phyloP scores from a whole-genome alignment of 2,113 vertebrate genomes.

The Rissa tridactyla region DNA sequence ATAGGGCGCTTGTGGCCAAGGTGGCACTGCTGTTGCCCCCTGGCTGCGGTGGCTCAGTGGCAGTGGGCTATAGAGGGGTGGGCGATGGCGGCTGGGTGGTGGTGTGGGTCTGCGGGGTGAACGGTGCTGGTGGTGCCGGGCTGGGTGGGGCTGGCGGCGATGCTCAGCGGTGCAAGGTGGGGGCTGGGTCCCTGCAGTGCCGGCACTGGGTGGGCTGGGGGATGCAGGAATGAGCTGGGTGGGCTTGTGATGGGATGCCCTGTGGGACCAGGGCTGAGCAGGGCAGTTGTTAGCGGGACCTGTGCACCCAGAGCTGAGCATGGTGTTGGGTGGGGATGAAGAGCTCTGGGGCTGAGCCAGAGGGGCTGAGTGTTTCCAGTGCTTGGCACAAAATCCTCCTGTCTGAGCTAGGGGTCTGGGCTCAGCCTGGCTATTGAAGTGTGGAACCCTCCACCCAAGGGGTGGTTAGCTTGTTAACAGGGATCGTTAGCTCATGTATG shows the following conservation, averaged over 20 bases:
- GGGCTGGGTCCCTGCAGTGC: fast-evolving
- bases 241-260: neutral
- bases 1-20: fast-evolving
- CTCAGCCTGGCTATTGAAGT: neutral
- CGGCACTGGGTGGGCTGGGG: fast-evolving
- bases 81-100: fast-evolving
- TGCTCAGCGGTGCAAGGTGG: neutral
- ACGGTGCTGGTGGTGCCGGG: fast-evolving
- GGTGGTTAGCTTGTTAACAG: too few relatives aligned
- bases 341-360: neutral
- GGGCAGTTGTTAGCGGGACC: neutral
- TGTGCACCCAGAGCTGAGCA: fast-evolving
- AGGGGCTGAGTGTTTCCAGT: neutral
- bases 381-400: neutral
- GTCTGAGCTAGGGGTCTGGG: neutral
- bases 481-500: too few relatives aligned
- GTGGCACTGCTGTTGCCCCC: fast-evolving
- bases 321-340: neutral
- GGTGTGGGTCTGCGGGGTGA: neutral
- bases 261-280: fast-evolving
- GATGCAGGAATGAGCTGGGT: fast-evolving
- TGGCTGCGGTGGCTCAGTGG: fast-evolving
- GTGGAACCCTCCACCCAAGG: neutral
- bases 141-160: neutral
- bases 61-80: neutral